Conservation (phyloP, 2,797 vertebrate species). For the Peromyscus eremicus region DNA sequence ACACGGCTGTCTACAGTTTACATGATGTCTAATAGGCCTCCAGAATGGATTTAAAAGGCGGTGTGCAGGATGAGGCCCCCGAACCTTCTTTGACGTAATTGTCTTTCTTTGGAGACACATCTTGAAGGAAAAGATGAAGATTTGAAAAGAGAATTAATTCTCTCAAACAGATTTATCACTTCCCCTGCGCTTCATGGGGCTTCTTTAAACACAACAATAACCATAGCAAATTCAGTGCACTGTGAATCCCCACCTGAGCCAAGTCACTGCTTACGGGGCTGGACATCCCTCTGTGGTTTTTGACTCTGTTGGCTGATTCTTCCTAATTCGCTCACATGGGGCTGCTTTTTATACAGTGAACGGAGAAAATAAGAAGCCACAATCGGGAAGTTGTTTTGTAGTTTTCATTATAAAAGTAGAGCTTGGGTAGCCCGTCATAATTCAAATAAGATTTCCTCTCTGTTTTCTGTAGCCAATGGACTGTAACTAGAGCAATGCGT, state of each 20-base stretch:
- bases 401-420: conserved; percentile 65
- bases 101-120: conserved; percentile 76
- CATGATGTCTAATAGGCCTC: conserved; percentile 71
- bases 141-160: conserved; percentile 70
- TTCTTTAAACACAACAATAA: conserved; percentile 37
- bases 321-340: conserved; percentile 44
- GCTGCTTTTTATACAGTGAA: conserved; percentile 58
- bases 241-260: conserved; percentile 23
- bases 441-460: conserved; percentile 55
- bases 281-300: conserved; percentile 43
- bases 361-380: background rate
- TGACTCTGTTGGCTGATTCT: conserved; percentile 56
- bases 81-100: conserved; percentile 77
- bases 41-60: conserved; percentile 71
- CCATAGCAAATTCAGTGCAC: background rate
- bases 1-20: conserved; percentile 70
- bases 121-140: conserved; percentile 72
- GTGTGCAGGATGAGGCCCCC: conserved; percentile 44
- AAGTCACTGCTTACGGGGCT: background rate
- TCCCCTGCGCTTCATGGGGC: background rate
- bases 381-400: conserved; percentile 29
- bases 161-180: conserved; percentile 46
- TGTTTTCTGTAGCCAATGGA: conserved; percentile 54
- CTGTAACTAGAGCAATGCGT: background rate
- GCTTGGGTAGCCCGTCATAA: background rate